Evolutionary conservation across 2,797 vertebrate genomes (phyloP).

Genomic region (Novumbra hubbsi): DNA sequence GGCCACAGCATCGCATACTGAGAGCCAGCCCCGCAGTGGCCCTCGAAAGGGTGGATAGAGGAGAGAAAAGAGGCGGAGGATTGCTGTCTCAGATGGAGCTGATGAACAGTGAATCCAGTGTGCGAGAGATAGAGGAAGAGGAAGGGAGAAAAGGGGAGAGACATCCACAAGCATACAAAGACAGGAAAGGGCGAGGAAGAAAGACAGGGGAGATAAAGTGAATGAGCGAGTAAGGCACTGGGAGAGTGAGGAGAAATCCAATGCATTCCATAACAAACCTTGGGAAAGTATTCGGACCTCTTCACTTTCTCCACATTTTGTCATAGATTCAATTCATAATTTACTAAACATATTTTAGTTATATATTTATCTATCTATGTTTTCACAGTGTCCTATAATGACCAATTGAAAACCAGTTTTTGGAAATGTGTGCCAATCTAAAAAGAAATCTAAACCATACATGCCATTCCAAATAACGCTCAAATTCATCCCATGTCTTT

Average conservation of each 20-base stretch:
- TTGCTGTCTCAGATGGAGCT: slow-evolving; percentile 50
- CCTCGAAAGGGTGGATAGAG: slow-evolving; percentile 62
- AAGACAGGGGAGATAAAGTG: neutral
- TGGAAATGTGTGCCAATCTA: too few species aligned
- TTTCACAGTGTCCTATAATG: too few species aligned
- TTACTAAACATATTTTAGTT: too few species aligned
- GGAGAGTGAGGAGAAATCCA: neutral
- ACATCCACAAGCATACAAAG: slow-evolving; percentile 18
- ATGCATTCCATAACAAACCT: too few species aligned
- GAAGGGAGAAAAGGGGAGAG: slow-evolving; percentile 32
- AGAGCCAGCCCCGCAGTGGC: slow-evolving; percentile 60
- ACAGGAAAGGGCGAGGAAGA: neutral
- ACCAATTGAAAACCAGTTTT: too few species aligned
- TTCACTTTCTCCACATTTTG: too few species aligned
- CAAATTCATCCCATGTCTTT: too few species aligned
- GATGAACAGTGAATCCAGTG: slow-evolving; percentile 61
- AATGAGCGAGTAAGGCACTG: slow-evolving; percentile 17
- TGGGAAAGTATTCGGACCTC: too few species aligned
- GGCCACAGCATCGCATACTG: slow-evolving; percentile 64
- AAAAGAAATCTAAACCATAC: too few species aligned
- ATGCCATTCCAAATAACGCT: too few species aligned
- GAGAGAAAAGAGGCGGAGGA: slow-evolving; percentile 51
- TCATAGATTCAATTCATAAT: too few species aligned
- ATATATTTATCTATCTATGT: too few species aligned
- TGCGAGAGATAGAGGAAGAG: slow-evolving; percentile 40